Percentiles rank a stretch among this genome's conserved stretches.
Conservation (phyloP, 2,888 invertebrate species). For the Molorchus minor region DNA sequence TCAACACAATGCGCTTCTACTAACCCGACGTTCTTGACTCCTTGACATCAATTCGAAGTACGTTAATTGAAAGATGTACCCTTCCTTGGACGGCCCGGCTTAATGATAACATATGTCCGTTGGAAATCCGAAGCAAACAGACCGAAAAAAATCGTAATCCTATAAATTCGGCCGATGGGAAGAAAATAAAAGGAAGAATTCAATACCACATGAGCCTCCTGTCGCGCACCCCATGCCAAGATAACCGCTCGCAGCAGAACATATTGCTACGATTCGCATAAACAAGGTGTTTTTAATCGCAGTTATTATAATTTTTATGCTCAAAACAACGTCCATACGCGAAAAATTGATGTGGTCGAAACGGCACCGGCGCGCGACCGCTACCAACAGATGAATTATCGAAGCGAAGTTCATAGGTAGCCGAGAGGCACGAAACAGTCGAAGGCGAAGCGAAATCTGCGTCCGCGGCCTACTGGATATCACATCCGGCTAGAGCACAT, state of each 20-base stretch:
- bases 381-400: slow-evolving; percentile 22
- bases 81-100: not conserved
- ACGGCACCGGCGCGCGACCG: slow-evolving; percentile 15
- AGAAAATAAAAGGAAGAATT: slow-evolving; percentile 28
- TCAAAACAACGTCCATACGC: slow-evolving; percentile 34
- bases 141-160: slow-evolving; percentile 8
- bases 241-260: slow-evolving; percentile 50
- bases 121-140: slow-evolving; percentile 13
- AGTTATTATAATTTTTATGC: slow-evolving; percentile 43
- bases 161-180: slow-evolving; percentile 17
- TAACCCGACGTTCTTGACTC: not conserved
- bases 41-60: not conserved
- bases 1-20: slow-evolving; percentile 8
- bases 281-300: slow-evolving; percentile 54
- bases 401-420: slow-evolving; percentile 30
- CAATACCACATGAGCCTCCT: slow-evolving; percentile 43
- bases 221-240: slow-evolving; percentile 53
- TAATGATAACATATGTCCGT: slow-evolving; percentile 25
- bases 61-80: not conserved
- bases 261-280: slow-evolving; percentile 53
- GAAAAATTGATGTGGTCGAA: slow-evolving; percentile 35
- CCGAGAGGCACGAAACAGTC: slow-evolving; percentile 27
- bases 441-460: no score
- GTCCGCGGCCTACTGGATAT: no score
- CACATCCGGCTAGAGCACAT: no score